Conservation (phyloP, 2,797 vertebrate species). For the Crotalus adamanteus region DNA sequence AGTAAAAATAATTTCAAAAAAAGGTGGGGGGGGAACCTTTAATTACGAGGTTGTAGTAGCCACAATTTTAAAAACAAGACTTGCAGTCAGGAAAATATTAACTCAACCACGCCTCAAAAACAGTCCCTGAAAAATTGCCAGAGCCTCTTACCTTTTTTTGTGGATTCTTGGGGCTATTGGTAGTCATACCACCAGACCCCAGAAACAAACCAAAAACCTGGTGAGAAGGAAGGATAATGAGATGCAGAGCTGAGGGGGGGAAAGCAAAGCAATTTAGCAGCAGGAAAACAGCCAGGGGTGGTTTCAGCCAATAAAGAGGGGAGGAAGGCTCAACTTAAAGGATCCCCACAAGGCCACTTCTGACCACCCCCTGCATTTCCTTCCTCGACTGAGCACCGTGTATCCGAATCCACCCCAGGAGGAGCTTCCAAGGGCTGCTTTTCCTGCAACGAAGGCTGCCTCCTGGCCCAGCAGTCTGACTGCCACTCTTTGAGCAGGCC, state of each 20-base stretch:
- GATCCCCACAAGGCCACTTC: neutral
- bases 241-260: no score
- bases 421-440: neutral
- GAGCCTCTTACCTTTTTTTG: neutral
- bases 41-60: neutral
- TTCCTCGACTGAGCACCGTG: neutral
- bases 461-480: neutral
- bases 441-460: neutral
- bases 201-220: neutral
- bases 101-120: no score
- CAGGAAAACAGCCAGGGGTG: neutral
- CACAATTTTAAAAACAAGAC: neutral
- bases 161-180: neutral
- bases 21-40: no score
- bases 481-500: neutral
- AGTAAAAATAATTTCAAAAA: neutral
- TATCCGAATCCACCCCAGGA: no score
- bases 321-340: neutral
- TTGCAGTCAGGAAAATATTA: neutral
- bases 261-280: neutral
- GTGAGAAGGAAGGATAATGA: neutral
- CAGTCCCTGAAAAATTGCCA: neutral
- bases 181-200: neutral
- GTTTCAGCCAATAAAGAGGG: neutral
- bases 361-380: neutral